Evolutionary conservation across 1,140 invertebrate genomes (phyloP), one percentile per base, ranked within the genome.

Genomic region (Argopecten irradians): DNA sequence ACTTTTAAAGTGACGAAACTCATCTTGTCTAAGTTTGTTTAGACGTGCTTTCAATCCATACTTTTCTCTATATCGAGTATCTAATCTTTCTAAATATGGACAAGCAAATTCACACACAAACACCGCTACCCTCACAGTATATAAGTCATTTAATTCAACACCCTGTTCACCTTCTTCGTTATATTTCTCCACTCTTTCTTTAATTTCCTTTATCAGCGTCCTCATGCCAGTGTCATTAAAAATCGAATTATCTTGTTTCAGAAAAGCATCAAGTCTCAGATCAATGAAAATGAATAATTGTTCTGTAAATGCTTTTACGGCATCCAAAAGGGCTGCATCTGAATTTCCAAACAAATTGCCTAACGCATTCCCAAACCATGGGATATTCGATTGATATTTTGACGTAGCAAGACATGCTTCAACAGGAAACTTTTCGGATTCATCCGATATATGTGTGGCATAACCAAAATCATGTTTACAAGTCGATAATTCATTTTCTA

Each of bases 161-260:
- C 22, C n/a, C n/a, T n/a, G n/a, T n/a, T n/a, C 19, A 0, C n/a
- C 28, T 14, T 83, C 82, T n/a, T 87, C n/a, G 84, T 87, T 87
- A 14, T 84, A 41, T 3, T 84, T 35, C 14, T 9, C 14, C 0
- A 83, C 46, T 0, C 8, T 0, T 7, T 41, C 7, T 13, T 41
- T 34, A 19, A 87, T 7, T 1, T 34, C 46, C 3, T 84, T 84
- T 34, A 87, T 11, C n/a, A 87, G 19, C 0, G 2, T 19, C 43
- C 39, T 84, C 11, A 87, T 83, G 22, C 84, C 16, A 2, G 35
- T 22, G 11, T 83, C 82, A 2, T 83, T 33, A n/a, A 33, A 87
- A 19, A n/a, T 34, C 1, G 82, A n/a, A n/a, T n/a, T 43, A 22
- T 87, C 87, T 34, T 41, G 0, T 32, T 35, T 28, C 0, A 34